Base-by-base conservation (phyloP, 2,888 invertebrate genomes). In the Pedicia rivosa region DNA sequence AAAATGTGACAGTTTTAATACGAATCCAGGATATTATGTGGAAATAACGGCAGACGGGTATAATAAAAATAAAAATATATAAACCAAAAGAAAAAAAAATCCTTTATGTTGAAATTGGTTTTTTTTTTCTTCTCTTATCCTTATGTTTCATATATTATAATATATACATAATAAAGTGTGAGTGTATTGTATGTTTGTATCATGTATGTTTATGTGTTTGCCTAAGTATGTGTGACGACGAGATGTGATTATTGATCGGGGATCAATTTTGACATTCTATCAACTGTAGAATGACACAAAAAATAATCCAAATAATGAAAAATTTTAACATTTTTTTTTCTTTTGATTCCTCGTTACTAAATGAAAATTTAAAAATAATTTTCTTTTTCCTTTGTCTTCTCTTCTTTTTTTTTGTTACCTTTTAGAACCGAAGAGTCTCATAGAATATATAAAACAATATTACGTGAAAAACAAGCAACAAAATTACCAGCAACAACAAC, bases 401-500 rank as follows among this genome's bases (percentile, higher is more conserved):
- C n/a, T n/a, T n/a, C n/a, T n/a, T n/a, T n/a, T n/a, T n/a, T n/a
- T n/a, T n/a, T 4, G 7, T 5, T 30, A 17, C 17, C 17, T 8
- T 4, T 30, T 17, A 17, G 30, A 30, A 30, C 16, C 15, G 29
- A 17, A 17, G 29, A 29, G 29, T 29, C 16, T 29, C 29, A 29
- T 16, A 10, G 30, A 30, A 57, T 60, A 43, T 60, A 60, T 47
- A 60, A 60, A 42, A 59, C 59, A 14, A 45, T 60, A 43, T 46
- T 60, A 36, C 53, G 60, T 40, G 58, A 59, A 10, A 26, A 27
- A 35, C 16, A 12, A 17, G 12, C 33, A 28, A 14, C 29, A 31
- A 19, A 26, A 17, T 5, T 29, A 38, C n/a, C 40, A 40, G 14
- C 35, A 22, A 26, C 34, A 31, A 13, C 38, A 35, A 29, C 36